Evolutionary conservation across 2,113 vertebrate species (phyloP).

Genomic region (Xiphorhynchus elegans): DNA sequence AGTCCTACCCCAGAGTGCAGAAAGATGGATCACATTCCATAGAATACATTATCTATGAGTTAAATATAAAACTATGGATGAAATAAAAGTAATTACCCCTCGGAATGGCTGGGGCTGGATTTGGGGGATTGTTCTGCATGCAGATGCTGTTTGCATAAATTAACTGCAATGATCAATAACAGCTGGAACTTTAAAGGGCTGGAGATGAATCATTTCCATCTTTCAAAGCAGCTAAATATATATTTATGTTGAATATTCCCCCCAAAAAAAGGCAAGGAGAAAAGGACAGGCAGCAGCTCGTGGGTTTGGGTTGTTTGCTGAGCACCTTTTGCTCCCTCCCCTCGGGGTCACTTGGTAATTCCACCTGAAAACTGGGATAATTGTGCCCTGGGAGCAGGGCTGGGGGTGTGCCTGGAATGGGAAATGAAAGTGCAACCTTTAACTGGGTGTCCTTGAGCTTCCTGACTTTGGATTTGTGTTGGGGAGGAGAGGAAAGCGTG

Average conservation of each 20-base stretch:
- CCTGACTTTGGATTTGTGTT: not conserved
- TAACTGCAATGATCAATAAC: not conserved
- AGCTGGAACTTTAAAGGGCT: slow-evolving; percentile 7
- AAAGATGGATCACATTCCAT: too few relatives aligned
- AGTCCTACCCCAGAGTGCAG: too few relatives aligned
- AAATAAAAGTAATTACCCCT: not conserved
- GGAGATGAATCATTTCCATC: not conserved
- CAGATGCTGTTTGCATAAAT: slow-evolving; percentile 14
- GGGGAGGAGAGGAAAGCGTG: not conserved
- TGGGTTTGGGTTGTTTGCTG: not conserved
- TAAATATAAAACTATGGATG: too few relatives aligned
- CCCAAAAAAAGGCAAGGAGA: not conserved
- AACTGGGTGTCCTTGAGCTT: not conserved
- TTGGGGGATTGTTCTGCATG: not conserved
- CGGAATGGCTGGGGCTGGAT: not conserved
- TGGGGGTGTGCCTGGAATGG: rapidly evolving
- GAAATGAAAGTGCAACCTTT: not conserved
- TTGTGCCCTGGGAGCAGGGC: not conserved
- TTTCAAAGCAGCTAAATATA: slow-evolving; percentile 7
- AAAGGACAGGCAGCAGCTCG: not conserved
- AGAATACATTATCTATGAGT: too few relatives aligned
- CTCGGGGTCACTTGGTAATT: not conserved
- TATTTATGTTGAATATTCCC: not conserved
- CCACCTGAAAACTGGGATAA: not conserved
- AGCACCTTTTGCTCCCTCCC: not conserved